Evolutionary conservation across 2,113 vertebrate species (phyloP), one percentile per base, ranked within the genome.

Genomic region (Seriola rivoliana): DNA sequence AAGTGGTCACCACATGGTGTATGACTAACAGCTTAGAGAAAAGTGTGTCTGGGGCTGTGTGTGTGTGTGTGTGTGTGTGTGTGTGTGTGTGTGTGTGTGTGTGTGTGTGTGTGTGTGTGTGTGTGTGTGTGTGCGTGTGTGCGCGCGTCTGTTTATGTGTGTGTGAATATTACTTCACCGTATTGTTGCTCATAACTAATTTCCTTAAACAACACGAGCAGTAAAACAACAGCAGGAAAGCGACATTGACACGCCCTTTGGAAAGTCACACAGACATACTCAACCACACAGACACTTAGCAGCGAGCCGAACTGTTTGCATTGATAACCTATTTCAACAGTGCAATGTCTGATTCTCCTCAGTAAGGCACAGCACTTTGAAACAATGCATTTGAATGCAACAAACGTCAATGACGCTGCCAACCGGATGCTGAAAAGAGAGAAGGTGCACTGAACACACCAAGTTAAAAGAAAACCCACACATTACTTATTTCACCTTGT

Each of bases 141-240:
- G 13, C 65, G 82, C 29, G 60, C 48, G 71, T 38, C 25, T 38
- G 16, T 34, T 52, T 32, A 71, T 52, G 17, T 69, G 78, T 75
- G 78, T 44, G 66, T 69, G 44, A 60, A 59, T 77, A 69, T 84
- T 55, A 73, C 88, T 79, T 84, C 25, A 85, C 54, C 78, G 81
- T 88, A 90, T 83, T 92, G 84, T 91, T 78, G 34, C 64, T 60
- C 52, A 68, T 63, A 86, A 75, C 67, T 81, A 85, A 90, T 92
- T 91, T 93, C 87, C 88, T 89, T 83, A 67, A 89, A 91, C 90
- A 92, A 86, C 82, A 81, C 19, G 14, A 90, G 86, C 76, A 74
- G 85, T 92, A 87, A 84, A 93, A 94, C 90, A 92, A 93, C 90
- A 93, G 91, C 93, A 93, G 93, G 93, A 94, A 94, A 91, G 87